Conservation (phyloP, 2,888 invertebrate genomes). For the Hedychridium roseum region DNA sequence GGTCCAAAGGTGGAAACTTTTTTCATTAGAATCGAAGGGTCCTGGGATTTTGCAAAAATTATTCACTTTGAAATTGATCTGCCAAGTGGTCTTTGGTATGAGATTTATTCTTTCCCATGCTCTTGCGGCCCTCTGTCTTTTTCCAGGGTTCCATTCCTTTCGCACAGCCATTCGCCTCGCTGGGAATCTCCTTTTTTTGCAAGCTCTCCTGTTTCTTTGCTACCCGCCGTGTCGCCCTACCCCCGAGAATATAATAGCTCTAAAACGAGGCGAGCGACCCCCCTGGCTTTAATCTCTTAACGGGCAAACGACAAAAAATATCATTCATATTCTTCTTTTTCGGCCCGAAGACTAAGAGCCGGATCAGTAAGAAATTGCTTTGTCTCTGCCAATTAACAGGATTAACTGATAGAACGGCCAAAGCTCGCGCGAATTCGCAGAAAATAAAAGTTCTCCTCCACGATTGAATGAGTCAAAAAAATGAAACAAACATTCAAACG, state of each 20-base stretch:
- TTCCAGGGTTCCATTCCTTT: not conserved
- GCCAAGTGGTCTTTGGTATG: no score
- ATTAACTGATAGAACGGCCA: constrained; percentile 29
- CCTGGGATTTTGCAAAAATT: no score
- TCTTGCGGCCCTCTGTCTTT: constrained; percentile 10
- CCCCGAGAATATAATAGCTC: constrained; percentile 49
- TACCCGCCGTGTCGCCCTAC: constrained; percentile 9
- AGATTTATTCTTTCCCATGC: constrained; percentile 8
- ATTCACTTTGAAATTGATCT: no score
- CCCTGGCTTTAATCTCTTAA: constrained; percentile 60
- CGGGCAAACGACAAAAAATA: constrained; percentile 53
- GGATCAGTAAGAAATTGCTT: constrained; percentile 49
- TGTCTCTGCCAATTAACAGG: constrained; percentile 33
- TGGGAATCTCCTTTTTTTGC: not conserved
- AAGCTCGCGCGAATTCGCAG: no score
- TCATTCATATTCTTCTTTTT: constrained; percentile 48
- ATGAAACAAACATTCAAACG: no score
- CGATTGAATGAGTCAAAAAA: no score
- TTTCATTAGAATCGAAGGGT: no score
- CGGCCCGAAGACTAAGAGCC: constrained; percentile 21
- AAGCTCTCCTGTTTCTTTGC: no score
- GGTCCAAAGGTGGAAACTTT: no score
- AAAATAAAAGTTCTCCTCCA: no score
- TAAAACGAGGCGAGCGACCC: constrained; percentile 52
- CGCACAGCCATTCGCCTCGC: not conserved